These are phyloP conservation scores for Herpailurus yagouaroundi DNA, from an alignment of 2,113 vertebrate species.

Conservation along the genomic window DNA sequence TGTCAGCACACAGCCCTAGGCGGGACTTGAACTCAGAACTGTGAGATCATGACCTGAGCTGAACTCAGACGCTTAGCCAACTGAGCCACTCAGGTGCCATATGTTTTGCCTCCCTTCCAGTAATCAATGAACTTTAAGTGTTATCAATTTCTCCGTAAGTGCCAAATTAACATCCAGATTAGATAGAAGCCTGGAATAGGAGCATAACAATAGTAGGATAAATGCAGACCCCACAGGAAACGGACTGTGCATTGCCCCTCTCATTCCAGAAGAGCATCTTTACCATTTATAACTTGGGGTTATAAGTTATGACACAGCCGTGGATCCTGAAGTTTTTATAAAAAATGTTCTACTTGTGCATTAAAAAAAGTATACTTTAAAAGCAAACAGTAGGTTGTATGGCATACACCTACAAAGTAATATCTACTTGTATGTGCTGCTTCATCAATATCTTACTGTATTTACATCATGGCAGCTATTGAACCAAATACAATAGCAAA, in stretches of 20 bases:
- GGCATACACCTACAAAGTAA: not conserved
- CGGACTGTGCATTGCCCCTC: not conserved
- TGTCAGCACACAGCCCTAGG: too few species aligned
- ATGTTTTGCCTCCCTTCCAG: not conserved
- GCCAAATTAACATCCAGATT: not conserved
- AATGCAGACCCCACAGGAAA: not conserved
- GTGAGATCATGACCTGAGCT: too few species aligned
- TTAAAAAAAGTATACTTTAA: not conserved
- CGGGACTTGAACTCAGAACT: too few species aligned
- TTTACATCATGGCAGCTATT: not conserved
- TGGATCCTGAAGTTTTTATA: not conserved
- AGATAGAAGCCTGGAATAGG: not conserved
- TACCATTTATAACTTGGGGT: not conserved
- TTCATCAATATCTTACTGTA: not conserved
- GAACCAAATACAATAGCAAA: conserved; percentile 15
- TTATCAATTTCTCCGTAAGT: not conserved
- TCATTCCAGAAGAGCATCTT: not conserved
- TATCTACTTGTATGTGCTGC: not conserved
- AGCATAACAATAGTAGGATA: not conserved
- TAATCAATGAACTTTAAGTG: not conserved
- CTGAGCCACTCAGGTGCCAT: too few species aligned
- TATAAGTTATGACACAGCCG: not conserved
- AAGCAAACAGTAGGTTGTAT: not conserved
- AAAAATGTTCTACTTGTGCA: not conserved
- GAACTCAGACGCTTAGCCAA: too few species aligned